These are phyloP conservation scores for Platycercus adscitus DNA, from an alignment of 2,113 vertebrate genomes.

Conservation along the genomic window DNA sequence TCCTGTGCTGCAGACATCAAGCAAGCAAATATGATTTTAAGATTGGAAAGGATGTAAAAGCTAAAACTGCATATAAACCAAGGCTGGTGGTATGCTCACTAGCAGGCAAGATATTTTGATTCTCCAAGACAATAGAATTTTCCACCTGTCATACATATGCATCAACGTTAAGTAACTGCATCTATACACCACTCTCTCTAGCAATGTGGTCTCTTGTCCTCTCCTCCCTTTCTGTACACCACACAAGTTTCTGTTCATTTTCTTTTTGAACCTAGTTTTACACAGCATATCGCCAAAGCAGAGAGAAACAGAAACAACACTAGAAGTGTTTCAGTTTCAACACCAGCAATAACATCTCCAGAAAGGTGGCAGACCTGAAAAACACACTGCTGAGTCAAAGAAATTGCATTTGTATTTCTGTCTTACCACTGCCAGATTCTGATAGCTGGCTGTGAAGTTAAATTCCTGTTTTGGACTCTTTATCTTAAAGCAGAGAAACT, in stretches of 20 bases:
- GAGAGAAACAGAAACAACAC: not conserved
- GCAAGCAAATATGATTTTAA: not conserved
- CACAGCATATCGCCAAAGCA: not conserved
- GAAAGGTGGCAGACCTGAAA: not conserved
- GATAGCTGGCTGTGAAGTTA: conserved; percentile 78
- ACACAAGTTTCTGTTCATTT: not conserved
- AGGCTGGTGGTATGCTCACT: not conserved
- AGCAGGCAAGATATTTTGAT: not conserved
- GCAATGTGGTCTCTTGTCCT: not conserved
- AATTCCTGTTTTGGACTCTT: conserved; percentile 75
- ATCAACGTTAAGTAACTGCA: not conserved
- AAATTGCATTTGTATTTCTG: not conserved
- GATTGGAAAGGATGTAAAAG: not conserved
- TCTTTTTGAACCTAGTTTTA: not conserved
- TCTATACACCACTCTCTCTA: not conserved
- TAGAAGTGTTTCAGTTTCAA: not conserved
- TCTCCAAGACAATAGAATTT: not conserved
- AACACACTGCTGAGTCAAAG: not conserved
- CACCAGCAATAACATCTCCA: not conserved
- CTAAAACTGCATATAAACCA: not conserved
- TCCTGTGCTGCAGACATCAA: not conserved
- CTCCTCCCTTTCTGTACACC: not conserved
- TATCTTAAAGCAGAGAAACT: conserved; percentile 76
- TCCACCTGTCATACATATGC: not conserved
- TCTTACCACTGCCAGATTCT: conserved; percentile 72